Evolutionary conservation across 92 coral and sea anemone species (phyloP), one percentile per base, ranked within the genome.

Genomic region (Palythoa caribaeorum): DNA sequence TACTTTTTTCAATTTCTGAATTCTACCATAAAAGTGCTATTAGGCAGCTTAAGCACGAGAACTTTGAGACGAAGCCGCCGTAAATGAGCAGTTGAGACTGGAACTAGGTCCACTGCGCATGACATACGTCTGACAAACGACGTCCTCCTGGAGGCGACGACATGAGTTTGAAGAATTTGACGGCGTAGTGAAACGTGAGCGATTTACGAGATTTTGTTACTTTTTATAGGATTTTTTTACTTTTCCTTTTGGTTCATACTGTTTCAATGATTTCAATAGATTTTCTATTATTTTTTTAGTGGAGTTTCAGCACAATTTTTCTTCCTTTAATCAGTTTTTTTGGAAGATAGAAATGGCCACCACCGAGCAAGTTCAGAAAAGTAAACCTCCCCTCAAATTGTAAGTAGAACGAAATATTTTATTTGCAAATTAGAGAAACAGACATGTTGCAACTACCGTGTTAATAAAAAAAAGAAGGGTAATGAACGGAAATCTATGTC

Each of bases 171-270:
- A 73, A 52, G 51, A 60, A 38, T 83, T 83, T 83, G 78, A 65
- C 87, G 87, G 78, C 87, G 87, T 83, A 68, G 78, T 83, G 87
- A 70, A 83, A 48, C 11, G 63, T 21, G 78, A 69, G 87, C 47
- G 87, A 83, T 83, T 83, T 83, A 83, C 12, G 87, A 65, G 76
- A 38, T 38, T 69, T 83, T 83, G 63, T 83, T 19, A 78, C 71
- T 55, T 80, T 51, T 79, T 59, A 72, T 72, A 72, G 73, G 72
- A 9, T 83, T 83, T 69, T 71, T 84, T 48, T 52, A 68, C 70
- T 84, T 84, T 69, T 68, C 35, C 54, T 19, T 84, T 68, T 84
- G 87, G 87, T 84, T 84, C 63, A 84, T 84, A 68, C 78, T 55
- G 44, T 68, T 83, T 83, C 87, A 78, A 78, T 60, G 83, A 79